Percentiles rank a stretch among this genome's conserved stretches.
phyloP scores from a whole-genome alignment of 1,140 invertebrate genomes.

The Lasioglossum baleicum region DNA sequence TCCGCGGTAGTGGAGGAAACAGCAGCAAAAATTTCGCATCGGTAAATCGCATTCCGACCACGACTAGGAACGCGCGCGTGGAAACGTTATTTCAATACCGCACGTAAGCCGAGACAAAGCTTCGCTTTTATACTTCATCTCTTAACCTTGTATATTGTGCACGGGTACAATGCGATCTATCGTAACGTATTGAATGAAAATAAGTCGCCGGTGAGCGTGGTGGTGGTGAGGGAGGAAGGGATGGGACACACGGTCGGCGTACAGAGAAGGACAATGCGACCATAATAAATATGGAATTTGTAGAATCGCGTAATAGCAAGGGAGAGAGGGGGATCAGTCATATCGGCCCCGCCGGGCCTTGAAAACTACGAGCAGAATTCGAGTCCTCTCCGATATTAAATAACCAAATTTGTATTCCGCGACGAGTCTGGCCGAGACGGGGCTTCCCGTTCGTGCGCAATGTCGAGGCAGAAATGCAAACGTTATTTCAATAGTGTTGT shows the following conservation, averaged over 20 bases:
- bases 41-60: constrained; percentile 35
- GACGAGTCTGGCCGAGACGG: constrained; percentile 31
- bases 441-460: neutral
- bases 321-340: constrained; percentile 18
- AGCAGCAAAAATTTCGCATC: neutral
- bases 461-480: constrained; percentile 11
- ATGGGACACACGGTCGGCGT: neutral
- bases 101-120: constrained; percentile 48
- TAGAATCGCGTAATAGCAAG: constrained; percentile 45
- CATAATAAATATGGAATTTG: constrained; percentile 71
- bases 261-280: constrained; percentile 66
- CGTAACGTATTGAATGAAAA: constrained; percentile 69
- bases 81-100: constrained; percentile 49
- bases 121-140: constrained; percentile 57
- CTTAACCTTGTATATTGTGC: constrained; percentile 29
- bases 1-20: too few species aligned
- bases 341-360: constrained; percentile 45
- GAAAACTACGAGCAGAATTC: constrained; percentile 46
- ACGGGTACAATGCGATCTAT: constrained; percentile 50
- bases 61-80: neutral
- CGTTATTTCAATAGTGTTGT: constrained; percentile 33
- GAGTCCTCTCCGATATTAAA: constrained; percentile 57
- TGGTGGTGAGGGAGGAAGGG: constrained; percentile 53
- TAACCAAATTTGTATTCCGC: constrained; percentile 58
- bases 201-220: constrained; percentile 35